Conservation (phyloP, 2,888 invertebrate species). For the Rhagonycha lutea region DNA sequence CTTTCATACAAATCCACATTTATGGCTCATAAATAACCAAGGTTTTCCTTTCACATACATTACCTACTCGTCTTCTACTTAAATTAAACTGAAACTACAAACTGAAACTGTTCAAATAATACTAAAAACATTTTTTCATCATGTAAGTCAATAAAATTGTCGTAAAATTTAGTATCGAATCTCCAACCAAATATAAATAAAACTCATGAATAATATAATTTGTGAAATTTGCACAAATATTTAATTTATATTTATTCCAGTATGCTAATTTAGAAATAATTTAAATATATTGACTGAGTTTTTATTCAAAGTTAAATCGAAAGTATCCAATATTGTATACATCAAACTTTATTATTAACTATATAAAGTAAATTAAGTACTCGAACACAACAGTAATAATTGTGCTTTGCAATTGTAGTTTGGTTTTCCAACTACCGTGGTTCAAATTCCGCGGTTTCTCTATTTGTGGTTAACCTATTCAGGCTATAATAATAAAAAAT, state of each 20-base stretch:
- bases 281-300: background rate
- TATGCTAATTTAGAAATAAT: slow-evolving; percentile 6
- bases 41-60: slow-evolving; percentile 32
- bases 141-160: slow-evolving; percentile 33
- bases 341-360: background rate
- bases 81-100: slow-evolving; percentile 35
- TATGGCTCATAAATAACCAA: slow-evolving; percentile 34
- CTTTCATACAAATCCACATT: slow-evolving; percentile 35
- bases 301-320: background rate
- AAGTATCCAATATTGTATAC: background rate
- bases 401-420: background rate
- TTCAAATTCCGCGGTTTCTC: background rate
- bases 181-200: slow-evolving; percentile 20
- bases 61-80: slow-evolving; percentile 34
- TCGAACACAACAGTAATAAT: background rate
- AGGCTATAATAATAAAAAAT: too few species aligned
- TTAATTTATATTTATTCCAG: slow-evolving; percentile 14
- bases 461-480: background rate
- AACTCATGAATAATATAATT: slow-evolving; percentile 35
- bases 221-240: slow-evolving; percentile 23
- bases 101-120: slow-evolving; percentile 31
- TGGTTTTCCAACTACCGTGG: background rate
- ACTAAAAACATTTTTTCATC: slow-evolving; percentile 34
- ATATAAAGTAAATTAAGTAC: background rate
- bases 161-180: slow-evolving; percentile 32